Conservation (phyloP, 2,888 invertebrate species). For the Meandrusa payeni region DNA sequence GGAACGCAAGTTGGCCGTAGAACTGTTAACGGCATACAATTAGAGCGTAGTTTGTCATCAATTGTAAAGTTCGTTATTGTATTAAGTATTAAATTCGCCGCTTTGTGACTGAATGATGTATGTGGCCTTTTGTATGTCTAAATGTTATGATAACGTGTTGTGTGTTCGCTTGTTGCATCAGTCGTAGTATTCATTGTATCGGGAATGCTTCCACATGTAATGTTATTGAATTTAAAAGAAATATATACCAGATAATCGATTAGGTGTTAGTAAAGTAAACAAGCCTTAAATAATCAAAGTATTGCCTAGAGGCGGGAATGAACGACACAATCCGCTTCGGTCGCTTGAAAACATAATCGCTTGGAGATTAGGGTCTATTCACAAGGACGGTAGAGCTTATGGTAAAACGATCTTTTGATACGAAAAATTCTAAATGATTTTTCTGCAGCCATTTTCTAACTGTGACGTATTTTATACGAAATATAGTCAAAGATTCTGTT, state of each 20-base stretch:
- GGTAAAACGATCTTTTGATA: too few species aligned
- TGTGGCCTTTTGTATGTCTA: slow-evolving; percentile 79
- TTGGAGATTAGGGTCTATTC: slow-evolving; percentile 33
- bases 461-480: too few species aligned
- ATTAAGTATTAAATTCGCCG: slow-evolving; percentile 57
- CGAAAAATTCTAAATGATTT: too few species aligned
- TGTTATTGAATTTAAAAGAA: slow-evolving; percentile 49
- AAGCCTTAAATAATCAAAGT: slow-evolving; percentile 57
- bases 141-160: slow-evolving; percentile 63
- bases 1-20: slow-evolving; percentile 57
- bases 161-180: slow-evolving; percentile 74
- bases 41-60: slow-evolving; percentile 55
- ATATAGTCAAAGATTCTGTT: too few species aligned
- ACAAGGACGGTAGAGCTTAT: slow-evolving; percentile 14
- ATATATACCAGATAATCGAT: slow-evolving; percentile 56
- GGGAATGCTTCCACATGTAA: slow-evolving; percentile 66
- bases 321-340: slow-evolving; percentile 43
- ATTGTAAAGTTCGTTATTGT: slow-evolving; percentile 59
- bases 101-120: slow-evolving; percentile 80
- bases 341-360: slow-evolving; percentile 52
- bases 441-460: too few species aligned
- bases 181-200: slow-evolving; percentile 55
- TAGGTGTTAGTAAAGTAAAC: slow-evolving; percentile 59
- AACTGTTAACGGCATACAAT: slow-evolving; percentile 50
- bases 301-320: slow-evolving; percentile 28